phyloP scores from a whole-genome alignment of 2,888 invertebrate genomes.

The Marronus borbonicus region DNA sequence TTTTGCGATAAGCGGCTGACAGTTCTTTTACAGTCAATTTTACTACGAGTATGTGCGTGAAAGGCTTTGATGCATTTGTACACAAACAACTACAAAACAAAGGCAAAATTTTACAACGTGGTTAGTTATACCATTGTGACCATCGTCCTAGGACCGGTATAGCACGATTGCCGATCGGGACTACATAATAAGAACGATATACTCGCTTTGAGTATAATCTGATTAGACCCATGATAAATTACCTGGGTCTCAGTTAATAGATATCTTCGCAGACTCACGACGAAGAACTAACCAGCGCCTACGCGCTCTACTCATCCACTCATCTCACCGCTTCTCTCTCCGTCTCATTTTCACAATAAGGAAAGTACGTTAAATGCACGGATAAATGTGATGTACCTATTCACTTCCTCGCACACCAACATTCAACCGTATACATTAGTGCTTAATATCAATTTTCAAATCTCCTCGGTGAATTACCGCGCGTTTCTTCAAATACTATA shows the following conservation, averaged over 20 bases:
- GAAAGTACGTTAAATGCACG: conserved; percentile 24
- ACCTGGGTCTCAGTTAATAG: conserved; percentile 66
- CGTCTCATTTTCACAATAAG: conserved; percentile 42
- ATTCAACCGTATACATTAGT: conserved; percentile 53
- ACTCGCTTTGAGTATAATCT: conserved; percentile 62
- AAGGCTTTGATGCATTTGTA: conserved; percentile 1
- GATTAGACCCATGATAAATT: conserved; percentile 68
- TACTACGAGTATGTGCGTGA: neutral
- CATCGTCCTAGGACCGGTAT: conserved; percentile 60
- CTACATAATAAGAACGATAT: conserved; percentile 65
- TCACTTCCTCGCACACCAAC: conserved; percentile 29
- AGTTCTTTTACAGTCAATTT: neutral
- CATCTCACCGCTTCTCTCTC: conserved; percentile 39
- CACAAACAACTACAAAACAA: neutral
- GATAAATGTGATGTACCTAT: conserved; percentile 31
- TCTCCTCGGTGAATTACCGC: conserved; percentile 54
- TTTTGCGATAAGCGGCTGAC: too few relatives aligned
- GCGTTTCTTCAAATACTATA: conserved; percentile 52
- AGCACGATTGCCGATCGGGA: conserved; percentile 64
- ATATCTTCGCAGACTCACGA: conserved; percentile 67
- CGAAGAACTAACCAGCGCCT: conserved; percentile 50
- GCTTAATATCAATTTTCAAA: conserved; percentile 57
- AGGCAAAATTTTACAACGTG: conserved; percentile 37
- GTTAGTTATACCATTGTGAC: conserved; percentile 57
- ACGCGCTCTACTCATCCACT: conserved; percentile 47